Evolutionary conservation across 2,113 vertebrate genomes (phyloP).

Genomic region (Sciurus niger): DNA sequence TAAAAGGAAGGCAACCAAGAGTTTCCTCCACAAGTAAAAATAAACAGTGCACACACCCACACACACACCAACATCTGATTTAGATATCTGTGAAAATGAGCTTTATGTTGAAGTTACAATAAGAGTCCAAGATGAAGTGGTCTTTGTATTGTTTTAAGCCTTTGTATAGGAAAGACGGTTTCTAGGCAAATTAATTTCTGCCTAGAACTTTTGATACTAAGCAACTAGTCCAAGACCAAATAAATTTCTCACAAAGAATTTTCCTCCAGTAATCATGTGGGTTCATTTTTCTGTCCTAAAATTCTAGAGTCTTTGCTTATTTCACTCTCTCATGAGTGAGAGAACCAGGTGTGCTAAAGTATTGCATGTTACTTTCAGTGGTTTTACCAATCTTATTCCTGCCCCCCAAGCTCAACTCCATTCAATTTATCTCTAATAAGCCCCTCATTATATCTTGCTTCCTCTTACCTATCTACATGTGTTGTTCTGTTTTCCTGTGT

Average conservation of each 20-base stretch:
- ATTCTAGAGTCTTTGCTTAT: background rate
- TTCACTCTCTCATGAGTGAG: background rate
- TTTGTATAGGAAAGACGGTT: background rate
- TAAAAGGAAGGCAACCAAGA: background rate
- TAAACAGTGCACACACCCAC: background rate
- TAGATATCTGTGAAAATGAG: background rate
- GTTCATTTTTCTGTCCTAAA: slow-evolving; percentile 27
- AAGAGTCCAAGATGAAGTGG: background rate
- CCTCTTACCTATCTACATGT: background rate
- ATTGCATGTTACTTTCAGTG: background rate
- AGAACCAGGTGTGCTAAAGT: background rate
- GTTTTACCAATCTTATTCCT: background rate
- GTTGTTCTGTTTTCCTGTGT: background rate
- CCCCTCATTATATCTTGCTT: background rate
- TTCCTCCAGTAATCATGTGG: background rate
- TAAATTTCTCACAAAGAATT: background rate
- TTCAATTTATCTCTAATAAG: background rate
- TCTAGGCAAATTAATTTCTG: background rate
- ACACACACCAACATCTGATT: background rate
- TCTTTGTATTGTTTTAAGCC: too few species aligned
- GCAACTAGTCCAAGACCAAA: slow-evolving; percentile 18
- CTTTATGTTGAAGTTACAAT: background rate
- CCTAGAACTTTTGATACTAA: background rate
- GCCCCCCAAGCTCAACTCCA: background rate
- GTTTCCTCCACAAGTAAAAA: background rate